These are phyloP conservation scores for Carcina quercana DNA, from an alignment of 2,888 invertebrate genomes.

Conservation along the genomic window DNA sequence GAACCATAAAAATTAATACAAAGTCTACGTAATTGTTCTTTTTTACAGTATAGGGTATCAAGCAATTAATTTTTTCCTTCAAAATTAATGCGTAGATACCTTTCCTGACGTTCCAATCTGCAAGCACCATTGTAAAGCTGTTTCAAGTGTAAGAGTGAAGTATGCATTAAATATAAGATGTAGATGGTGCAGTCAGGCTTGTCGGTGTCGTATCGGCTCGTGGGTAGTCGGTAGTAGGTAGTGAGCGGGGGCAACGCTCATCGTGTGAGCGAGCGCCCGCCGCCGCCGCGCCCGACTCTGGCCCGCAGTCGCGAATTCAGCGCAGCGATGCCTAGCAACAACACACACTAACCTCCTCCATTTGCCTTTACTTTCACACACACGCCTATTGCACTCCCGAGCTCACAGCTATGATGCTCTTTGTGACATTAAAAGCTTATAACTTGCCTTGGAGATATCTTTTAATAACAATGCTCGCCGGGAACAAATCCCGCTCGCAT, in stretches of 20 bases:
- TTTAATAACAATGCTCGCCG: conserved; percentile 1
- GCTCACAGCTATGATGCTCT: conserved; percentile 43
- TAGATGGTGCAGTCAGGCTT: too few relatives aligned
- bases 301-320: conserved; percentile 66
- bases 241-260: conserved; percentile 63
- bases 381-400: conserved; percentile 39
- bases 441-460: conserved; percentile 1
- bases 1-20: too few relatives aligned
- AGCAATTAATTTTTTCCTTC: too few relatives aligned
- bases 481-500: not conserved
- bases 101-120: too few relatives aligned
- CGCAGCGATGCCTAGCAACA: conserved; percentile 61
- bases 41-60: too few relatives aligned
- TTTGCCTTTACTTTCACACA: conserved; percentile 47
- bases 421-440: conserved; percentile 35
- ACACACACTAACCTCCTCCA: conserved; percentile 51
- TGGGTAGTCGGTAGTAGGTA: conserved; percentile 3
- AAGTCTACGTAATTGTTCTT: too few relatives aligned
- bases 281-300: conserved; percentile 31
- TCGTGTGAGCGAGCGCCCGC: conserved; percentile 69
- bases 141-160: too few relatives aligned
- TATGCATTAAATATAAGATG: conserved; percentile 10
- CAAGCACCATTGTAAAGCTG: too few relatives aligned
- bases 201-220: conserved; percentile 15
- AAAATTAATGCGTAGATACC: too few relatives aligned